Percentiles rank a stretch among this genome's conserved stretches.
These are phyloP conservation scores for Albula goreensis DNA, from an alignment of 2,113 vertebrate genomes.

Conservation along the genomic window DNA sequence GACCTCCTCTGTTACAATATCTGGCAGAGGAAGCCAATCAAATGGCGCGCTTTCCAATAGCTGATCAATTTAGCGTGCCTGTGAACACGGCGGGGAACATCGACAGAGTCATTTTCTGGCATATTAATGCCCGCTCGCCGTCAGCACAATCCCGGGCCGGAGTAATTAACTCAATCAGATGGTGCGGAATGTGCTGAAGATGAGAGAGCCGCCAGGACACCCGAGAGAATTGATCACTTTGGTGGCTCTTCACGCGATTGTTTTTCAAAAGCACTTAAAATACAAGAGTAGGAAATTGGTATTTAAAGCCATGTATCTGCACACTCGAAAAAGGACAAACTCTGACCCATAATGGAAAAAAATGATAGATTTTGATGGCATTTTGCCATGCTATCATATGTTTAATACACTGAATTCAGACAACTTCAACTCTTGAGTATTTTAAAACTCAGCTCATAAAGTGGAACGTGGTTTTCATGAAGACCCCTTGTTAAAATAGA, in stretches of 20 bases:
- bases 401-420: too few relatives aligned
- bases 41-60: conserved; percentile 50
- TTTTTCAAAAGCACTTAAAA: conserved; percentile 73
- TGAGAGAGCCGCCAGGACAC: conserved; percentile 64
- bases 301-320: conserved; percentile 53
- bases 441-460: too few relatives aligned
- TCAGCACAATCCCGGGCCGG: conserved; percentile 64
- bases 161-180: conserved; percentile 74
- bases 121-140: conserved; percentile 78
- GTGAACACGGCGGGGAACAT: conserved; percentile 65
- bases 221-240: conserved; percentile 70
- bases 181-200: conserved; percentile 62
- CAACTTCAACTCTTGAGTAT: too few relatives aligned
- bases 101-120: conserved; percentile 70
- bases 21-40: conserved; percentile 59
- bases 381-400: too few relatives aligned
- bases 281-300: conserved; percentile 60
- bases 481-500: too few relatives aligned
- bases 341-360: background rate
- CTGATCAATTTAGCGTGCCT: conserved; percentile 65
- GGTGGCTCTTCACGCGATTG: conserved; percentile 66
- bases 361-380: background rate
- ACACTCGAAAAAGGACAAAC: background rate
- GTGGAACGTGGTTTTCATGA: too few relatives aligned
- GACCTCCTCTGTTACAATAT: conserved; percentile 35